These are phyloP conservation scores for Diglossa cyanea DNA, from an alignment of 2,797 vertebrate species.

Conservation along the genomic window DNA sequence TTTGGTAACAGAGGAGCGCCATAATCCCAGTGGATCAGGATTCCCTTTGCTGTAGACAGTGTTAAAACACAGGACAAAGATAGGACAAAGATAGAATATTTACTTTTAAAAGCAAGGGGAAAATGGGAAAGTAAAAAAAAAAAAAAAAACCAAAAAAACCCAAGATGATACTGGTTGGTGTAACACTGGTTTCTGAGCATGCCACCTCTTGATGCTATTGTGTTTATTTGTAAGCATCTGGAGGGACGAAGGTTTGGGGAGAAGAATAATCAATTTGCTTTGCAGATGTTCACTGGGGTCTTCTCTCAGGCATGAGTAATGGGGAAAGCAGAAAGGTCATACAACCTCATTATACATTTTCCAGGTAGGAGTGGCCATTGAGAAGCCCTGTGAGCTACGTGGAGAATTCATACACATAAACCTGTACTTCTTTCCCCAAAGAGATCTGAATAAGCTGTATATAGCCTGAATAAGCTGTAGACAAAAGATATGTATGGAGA, in stretches of 20 bases:
- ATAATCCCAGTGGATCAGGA: not conserved
- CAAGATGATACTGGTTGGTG: rapidly evolving
- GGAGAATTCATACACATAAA: not conserved
- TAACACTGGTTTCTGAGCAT: not conserved
- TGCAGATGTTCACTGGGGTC: not conserved
- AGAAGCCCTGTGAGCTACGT: not conserved
- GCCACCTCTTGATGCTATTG: rapidly evolving
- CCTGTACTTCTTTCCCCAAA: not conserved
- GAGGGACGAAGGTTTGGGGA: not conserved
- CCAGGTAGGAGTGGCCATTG: not conserved
- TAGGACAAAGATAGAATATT: not conserved
- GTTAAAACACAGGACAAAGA: not conserved
- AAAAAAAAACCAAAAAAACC: not conserved
- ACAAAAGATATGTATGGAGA: not conserved
- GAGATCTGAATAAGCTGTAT: not conserved
- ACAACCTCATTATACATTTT: not conserved
- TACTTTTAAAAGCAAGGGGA: not conserved
- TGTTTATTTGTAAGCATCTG: not conserved
- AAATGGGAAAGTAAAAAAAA: not conserved
- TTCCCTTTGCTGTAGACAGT: not conserved
- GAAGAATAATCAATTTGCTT: not conserved
- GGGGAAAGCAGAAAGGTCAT: not conserved
- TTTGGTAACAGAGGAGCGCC: not conserved
- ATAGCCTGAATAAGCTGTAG: not conserved
- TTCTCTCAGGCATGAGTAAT: not conserved